Percentiles rank a stretch among this genome's conserved stretches.
Evolutionary conservation across 2,888 invertebrate species (phyloP).

Genomic region (Scrobipalpa atriplicella): DNA sequence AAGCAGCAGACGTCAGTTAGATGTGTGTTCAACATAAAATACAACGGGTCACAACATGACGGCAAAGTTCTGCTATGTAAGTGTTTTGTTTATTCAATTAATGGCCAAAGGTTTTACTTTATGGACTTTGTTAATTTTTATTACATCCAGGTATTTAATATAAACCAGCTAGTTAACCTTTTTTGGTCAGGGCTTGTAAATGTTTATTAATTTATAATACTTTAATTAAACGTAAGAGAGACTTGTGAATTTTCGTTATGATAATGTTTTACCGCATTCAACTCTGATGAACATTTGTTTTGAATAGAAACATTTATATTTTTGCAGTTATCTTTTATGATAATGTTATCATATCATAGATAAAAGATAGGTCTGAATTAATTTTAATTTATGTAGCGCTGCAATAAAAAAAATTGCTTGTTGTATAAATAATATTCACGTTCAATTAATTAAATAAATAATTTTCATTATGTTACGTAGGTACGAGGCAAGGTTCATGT

Average conservation of each 20-base stretch:
- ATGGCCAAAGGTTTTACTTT: background rate
- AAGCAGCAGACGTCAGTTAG: constrained; percentile 78
- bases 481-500: too few species aligned
- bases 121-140: background rate
- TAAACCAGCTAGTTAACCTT: too few species aligned
- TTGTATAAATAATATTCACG: background rate
- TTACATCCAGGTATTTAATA: too few species aligned
- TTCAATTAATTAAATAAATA: too few species aligned
- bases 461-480: too few species aligned
- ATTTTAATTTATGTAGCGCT: constrained; percentile 8
- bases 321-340: constrained; percentile 31
- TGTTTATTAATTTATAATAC: too few species aligned
- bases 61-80: constrained; percentile 84
- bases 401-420: constrained; percentile 25
- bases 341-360: background rate
- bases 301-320: constrained; percentile 2
- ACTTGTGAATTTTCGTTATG: background rate
- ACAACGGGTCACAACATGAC: constrained; percentile 83
- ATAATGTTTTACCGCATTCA: background rate
- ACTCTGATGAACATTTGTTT: constrained; percentile 5
- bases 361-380: constrained; percentile 11
- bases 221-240: too few species aligned
- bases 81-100: constrained; percentile 41
- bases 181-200: too few species aligned
- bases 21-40: constrained; percentile 81